Base-by-base conservation (phyloP, 2,113 vertebrate species). In the Myiozetetes cayanensis region DNA sequence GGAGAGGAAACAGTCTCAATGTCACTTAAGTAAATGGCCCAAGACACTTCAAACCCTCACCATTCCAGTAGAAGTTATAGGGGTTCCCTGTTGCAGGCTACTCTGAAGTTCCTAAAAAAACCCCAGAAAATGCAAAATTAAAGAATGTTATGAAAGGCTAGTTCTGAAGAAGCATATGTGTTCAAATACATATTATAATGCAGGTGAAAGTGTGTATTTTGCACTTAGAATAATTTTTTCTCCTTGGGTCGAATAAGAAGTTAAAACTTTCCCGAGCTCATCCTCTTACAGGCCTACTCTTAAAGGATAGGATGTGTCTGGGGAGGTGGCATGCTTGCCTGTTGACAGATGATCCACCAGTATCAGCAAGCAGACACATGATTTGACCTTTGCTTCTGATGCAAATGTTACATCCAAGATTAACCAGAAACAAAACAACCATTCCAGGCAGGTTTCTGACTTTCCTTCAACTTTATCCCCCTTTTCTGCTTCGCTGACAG, bases 371-470 rank as follows among this genome's bases (percentile, higher is more conserved):
- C 4, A 39, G 63, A 65, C 79, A 59, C 12, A 21, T 33, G 52
- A 73, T 77, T 81, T 95, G 39, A 66, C 66, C 61, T 95, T 97
- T 37, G 8, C 68, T 84, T 97, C 65, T 92, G 84, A 94, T 59
- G 39, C 27, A 71, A 46, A 18, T 81, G 78, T 90, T 95, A 89
- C 89, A 89, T 87, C 63, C 59, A 93, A 95, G 62, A 93, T 93
- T 43, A 74, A 59, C 22, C 27, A 81, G 87, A 82, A 92, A 70
- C 12, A 30, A 82, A 74, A 44, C 3, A 1, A 28, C 41, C 41
- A 79, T 73, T 86, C 8, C 0, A 90, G 85, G 33, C 56, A 91
- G 76, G 67, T 93, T 95, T 97, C 96, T 94, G 70, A 93, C 83
- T 93, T 94, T 56, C 41, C n/a, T 81, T 94, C 62, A 52, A 72